Percentiles rank a stretch among this genome's conserved stretches.
Evolutionary conservation across 2,888 invertebrate genomes (phyloP).

Genomic region (Agriotes lineatus): DNA sequence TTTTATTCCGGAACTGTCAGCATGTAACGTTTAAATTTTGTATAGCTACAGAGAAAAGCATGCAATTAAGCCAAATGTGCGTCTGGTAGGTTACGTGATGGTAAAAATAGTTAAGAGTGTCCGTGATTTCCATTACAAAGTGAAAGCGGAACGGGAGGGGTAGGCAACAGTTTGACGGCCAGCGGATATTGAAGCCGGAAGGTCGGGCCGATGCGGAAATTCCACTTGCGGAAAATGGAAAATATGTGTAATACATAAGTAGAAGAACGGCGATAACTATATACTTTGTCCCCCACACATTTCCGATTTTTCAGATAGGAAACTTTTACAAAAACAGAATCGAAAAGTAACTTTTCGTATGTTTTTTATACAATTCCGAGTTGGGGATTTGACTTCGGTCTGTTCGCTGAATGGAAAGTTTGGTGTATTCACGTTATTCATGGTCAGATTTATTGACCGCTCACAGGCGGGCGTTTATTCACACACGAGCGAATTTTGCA

Average conservation of each 20-base stretch:
- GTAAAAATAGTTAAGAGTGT: slow-evolving; percentile 20
- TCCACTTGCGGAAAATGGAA: slow-evolving; percentile 56
- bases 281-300: slow-evolving; percentile 15
- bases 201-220: slow-evolving; percentile 52
- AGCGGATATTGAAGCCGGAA: slow-evolving; percentile 56
- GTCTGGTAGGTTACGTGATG: slow-evolving; percentile 9
- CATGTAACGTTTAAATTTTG: slow-evolving; percentile 14
- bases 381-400: slow-evolving; percentile 21
- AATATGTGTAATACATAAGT: slow-evolving; percentile 53
- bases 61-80: slow-evolving; percentile 2
- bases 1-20: neutral
- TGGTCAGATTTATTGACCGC: slow-evolving; percentile 54
- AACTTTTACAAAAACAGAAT: slow-evolving; percentile 23
- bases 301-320: slow-evolving; percentile 1
- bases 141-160: slow-evolving; percentile 18
- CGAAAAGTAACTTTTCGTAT: slow-evolving; percentile 13
- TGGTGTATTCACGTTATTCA: slow-evolving; percentile 43
- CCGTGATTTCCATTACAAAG: slow-evolving; percentile 26
- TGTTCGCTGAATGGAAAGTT: slow-evolving; percentile 27
- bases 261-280: slow-evolving; percentile 18
- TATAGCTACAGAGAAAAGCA: neutral
- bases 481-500: slow-evolving; percentile 42
- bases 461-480: slow-evolving; percentile 49
- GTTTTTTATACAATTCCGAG: slow-evolving; percentile 41
- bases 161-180: slow-evolving; percentile 25